Evolutionary conservation across 2,888 invertebrate genomes (phyloP), one percentile per base, ranked within the genome.

Genomic region (Eulithis testata): DNA sequence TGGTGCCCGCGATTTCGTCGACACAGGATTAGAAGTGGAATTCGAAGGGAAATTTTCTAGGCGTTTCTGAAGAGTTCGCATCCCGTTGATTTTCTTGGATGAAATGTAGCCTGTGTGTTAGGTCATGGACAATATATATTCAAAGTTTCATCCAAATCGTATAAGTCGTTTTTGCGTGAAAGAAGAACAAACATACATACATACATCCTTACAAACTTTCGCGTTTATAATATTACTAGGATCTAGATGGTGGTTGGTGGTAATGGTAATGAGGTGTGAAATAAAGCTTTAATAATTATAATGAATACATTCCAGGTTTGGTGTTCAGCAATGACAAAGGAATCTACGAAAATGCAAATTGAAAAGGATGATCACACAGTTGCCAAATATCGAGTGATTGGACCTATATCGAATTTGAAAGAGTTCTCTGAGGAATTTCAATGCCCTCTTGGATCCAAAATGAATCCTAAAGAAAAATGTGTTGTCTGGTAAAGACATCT

Each of bases 311-410:
- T 73, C 7, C 68, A 96, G 97, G 97, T 98, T 5, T 98, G 98
- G 98, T 98, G 98, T 82, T 97, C 98, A 6, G 94, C 97, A 0
- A 96, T 96, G 81, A 98, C 97, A 2, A 96, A 97, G 76, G 98
- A 98, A 88, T 96, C 97, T 0, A 95, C 94, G 0, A 94, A 96
- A 72, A 94, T 98, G 78, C 97, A 98, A 86, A 96, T 99, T 74
- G 97, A 98, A 81, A 98, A 98, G 82, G 99, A 99, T 85, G 96
- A 98, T 27, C 99, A 99, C 84, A 96, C 97, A 11, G 97, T 98
- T 0, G 96, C 98, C 1, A 96, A 96, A 79, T 98, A 95, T 84
- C 94, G 98, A 69, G 98, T 98, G 0, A 96, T 97, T 69, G 98
- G 98, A 0, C 96, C 98, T 0, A 91, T 98, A 60, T 96, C 97